A percentile compares a stretch with the other conserved stretches of the same genome.
phyloP scores from a whole-genome alignment of 2,888 invertebrate species.

The Chelonus formosanus region DNA sequence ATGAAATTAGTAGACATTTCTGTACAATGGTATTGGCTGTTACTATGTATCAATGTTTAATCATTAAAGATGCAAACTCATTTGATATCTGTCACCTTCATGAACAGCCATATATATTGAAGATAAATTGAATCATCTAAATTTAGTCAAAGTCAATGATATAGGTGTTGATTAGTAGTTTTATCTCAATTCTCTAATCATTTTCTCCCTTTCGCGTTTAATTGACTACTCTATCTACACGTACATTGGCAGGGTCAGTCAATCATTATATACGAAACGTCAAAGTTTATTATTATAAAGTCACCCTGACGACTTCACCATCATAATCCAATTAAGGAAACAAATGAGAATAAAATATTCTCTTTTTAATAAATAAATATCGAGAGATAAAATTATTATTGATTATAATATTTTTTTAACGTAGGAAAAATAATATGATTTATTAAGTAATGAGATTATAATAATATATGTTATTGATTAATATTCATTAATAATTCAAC shows the following conservation, averaged over 20 bases:
- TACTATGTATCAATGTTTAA: constrained; percentile 24
- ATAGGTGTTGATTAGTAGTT: neutral
- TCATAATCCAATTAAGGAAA: neutral
- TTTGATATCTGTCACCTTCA: neutral
- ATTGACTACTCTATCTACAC: neutral
- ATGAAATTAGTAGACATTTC: neutral
- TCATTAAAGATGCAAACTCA: constrained; percentile 10
- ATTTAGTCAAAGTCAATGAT: neutral
- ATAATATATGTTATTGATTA: too few species aligned
- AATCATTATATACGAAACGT: constrained; percentile 1
- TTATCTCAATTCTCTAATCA: neutral
- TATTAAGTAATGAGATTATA: too few species aligned
- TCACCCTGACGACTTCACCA: neutral
- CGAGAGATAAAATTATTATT: too few species aligned
- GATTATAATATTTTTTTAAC: too few species aligned
- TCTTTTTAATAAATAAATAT: too few species aligned
- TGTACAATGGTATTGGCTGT: constrained; percentile 11
- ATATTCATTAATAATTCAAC: too few species aligned
- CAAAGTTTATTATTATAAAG: constrained; percentile 4
- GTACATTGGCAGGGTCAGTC: neutral
- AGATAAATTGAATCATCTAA: neutral
- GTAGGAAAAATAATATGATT: too few species aligned
- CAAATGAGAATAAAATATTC: neutral
- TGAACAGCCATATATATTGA: neutral
- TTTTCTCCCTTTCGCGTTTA: neutral